Evolutionary conservation across 2,797 vertebrate species (phyloP), one percentile per base, ranked within the genome.

Genomic region (Trachops cirrhosus): DNA sequence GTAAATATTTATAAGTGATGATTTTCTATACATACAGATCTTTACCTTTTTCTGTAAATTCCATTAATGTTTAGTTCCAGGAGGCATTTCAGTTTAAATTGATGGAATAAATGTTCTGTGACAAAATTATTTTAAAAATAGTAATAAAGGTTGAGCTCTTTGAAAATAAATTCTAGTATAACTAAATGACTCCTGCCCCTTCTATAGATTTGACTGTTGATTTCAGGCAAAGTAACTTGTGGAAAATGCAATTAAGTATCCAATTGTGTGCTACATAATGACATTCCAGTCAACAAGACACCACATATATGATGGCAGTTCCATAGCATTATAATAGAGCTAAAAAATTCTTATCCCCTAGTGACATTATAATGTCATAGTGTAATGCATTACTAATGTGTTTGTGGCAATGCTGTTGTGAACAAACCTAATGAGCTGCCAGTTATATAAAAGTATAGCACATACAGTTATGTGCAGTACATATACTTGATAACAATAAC

Each of bases 1-100:
- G 98, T 99, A 99, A 98, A 99, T 98, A 99, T 97, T 97, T 98
- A 96, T 97, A 97, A 97, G 98, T 92, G 94, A 95, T 87, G 75
- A 96, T 96, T 98, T 98, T 98, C 95, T 98, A 97, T 98, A 98
- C 97, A 98, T 98, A 98, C 5, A 92, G 97, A 95, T 97, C 98
- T 98, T 95, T 97, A 71, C 97, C 93, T 98, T 98, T 98, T 97
- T 98, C 98, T 98, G 98, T 98, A 98, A 98, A 89, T 98, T 98
- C 88, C 92, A 98, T 98, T 97, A 96, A 97, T 91, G 90, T 97
- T 97, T 98, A 98, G 98, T 97, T 98, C 96, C 98, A 98, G 98
- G 97, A 97, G 96, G 97, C 95, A 97, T 97, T 98, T 98, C 93
- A 96, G 96, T 97, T 98, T 97, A 92, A 92, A 97, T 96, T 89